Evolutionary conservation across 2,113 vertebrate genomes (phyloP).

Genomic region (Gulo gulo): DNA sequence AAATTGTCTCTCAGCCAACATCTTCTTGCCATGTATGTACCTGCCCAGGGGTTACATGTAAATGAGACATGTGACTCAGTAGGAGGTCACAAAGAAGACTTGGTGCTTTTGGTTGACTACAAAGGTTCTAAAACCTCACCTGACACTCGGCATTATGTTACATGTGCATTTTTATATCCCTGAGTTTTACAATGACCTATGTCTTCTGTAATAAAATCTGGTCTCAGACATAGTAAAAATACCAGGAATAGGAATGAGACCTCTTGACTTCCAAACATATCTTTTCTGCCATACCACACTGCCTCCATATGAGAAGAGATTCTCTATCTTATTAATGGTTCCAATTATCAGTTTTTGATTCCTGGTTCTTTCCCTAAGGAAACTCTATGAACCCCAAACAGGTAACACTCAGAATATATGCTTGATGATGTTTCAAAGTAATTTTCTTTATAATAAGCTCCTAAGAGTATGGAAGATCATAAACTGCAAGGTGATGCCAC

Average conservation of each 20-base stretch:
- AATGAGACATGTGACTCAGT: background rate
- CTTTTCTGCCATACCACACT: background rate
- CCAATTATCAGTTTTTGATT: conserved; percentile 57
- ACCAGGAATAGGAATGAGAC: background rate
- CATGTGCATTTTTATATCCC: background rate
- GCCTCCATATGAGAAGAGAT: background rate
- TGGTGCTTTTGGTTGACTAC: background rate
- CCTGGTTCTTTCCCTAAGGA: conserved; percentile 8
- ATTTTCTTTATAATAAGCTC: conserved; percentile 72
- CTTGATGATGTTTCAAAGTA: background rate
- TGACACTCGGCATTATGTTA: background rate
- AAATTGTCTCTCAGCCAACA: background rate
- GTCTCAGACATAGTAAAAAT: background rate
- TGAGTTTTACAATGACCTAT: background rate
- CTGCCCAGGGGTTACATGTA: background rate
- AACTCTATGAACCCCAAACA: conserved; percentile 40
- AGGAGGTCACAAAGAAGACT: background rate
- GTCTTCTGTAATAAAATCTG: background rate
- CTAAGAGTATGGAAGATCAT: conserved; percentile 27
- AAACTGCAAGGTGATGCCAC: conserved; percentile 27
- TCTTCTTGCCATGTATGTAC: background rate
- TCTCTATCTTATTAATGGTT: conserved; percentile 47
- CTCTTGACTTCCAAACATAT: background rate
- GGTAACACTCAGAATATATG: conserved; percentile 42
- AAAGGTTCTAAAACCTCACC: background rate